Base-by-base conservation (phyloP, 2,888 invertebrate species). In the Euzetes globulus region DNA sequence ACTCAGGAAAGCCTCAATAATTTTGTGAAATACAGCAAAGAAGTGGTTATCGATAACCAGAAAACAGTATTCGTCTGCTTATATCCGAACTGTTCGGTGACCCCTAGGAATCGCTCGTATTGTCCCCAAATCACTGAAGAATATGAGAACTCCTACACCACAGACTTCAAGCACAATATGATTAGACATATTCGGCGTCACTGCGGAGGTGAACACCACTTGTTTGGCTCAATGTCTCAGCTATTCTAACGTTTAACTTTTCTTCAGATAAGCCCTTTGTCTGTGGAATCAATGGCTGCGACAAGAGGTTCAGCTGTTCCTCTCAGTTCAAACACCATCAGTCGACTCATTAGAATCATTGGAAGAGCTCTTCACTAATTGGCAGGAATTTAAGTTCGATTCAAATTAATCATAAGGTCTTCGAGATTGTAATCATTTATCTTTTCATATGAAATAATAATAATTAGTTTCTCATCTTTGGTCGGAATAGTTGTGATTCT, bases 11-110 rank as follows among this genome's bases (percentile, higher is more conserved):
- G 58, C 27, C 22, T 58, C 13, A 22, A 58, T 4, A 58, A 58
- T 27, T 58, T 58, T 27, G 58, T 22, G 13, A 58, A 58, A 58
- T 58, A 58, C 22, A 58, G 58, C 22, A 22, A 58, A 58, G 58
- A 58, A 27, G 29, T 27, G 4, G 17, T 58, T 1, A 29, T 58
- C 27, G 58, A 58, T 29, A 33, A 33, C 33, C 4, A 19, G 1
- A 58, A 58, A 27, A 58, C 58, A 58, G 22, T 58, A 13, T 58
- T 22, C 27, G 22, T 58, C 11, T 58, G 58, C 22, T 22, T 13
- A 22, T 58, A 58, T 22, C 58, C 58, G 27, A 13, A 22, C 5
- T 58, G 58, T 58, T 22, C 11, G 13, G 58, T 58, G 9, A 58
- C 58, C 27, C 58, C 58, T 6, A 25, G 58, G 29, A 58, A 58